A percentile compares a stretch with the other conserved stretches of the same genome.
Evolutionary conservation across 2,113 vertebrate genomes (phyloP).

Genomic region (Paracanthobrama guichenoti): DNA sequence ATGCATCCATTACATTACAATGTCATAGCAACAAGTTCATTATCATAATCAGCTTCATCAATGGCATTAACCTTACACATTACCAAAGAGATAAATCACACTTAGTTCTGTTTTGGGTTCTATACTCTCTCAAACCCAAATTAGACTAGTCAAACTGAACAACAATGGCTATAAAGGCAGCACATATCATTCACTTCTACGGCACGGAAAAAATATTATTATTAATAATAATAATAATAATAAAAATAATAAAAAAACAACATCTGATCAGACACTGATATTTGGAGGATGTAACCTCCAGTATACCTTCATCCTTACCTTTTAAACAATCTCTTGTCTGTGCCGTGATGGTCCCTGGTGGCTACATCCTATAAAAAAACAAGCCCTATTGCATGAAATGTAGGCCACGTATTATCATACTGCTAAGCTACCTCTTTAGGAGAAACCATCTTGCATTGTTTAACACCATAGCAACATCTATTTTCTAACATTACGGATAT

Average conservation of each 20-base stretch:
- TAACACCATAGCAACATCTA: conserved; percentile 47
- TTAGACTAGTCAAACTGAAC: conserved; percentile 59
- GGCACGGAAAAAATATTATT: background rate
- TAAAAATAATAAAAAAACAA: conserved; percentile 60
- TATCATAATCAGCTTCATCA: conserved; percentile 54
- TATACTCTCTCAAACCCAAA: conserved; percentile 65
- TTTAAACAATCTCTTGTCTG: conserved; percentile 33
- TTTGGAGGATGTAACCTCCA: conserved; percentile 18
- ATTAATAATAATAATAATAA: conserved; percentile 27
- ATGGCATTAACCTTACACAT: conserved; percentile 69
- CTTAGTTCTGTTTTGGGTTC: conserved; percentile 53
- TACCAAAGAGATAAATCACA: conserved; percentile 64
- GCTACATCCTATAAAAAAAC: conserved; percentile 42
- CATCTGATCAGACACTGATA: conserved; percentile 47
- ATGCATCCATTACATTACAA: conserved; percentile 78
- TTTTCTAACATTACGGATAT: conserved; percentile 47
- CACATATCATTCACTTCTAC: conserved; percentile 51
- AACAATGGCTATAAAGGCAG: conserved; percentile 62
- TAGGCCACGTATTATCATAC: conserved; percentile 66
- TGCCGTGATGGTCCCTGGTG: conserved; percentile 33
- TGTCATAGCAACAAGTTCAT: conserved; percentile 58
- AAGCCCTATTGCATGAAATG: conserved; percentile 71
- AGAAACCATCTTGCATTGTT: conserved; percentile 47
- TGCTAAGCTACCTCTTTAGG: conserved; percentile 67
- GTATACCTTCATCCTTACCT: conserved; percentile 1